Conservation (phyloP, 2,797 vertebrate genomes). For the Enteromius trimaculatus region DNA sequence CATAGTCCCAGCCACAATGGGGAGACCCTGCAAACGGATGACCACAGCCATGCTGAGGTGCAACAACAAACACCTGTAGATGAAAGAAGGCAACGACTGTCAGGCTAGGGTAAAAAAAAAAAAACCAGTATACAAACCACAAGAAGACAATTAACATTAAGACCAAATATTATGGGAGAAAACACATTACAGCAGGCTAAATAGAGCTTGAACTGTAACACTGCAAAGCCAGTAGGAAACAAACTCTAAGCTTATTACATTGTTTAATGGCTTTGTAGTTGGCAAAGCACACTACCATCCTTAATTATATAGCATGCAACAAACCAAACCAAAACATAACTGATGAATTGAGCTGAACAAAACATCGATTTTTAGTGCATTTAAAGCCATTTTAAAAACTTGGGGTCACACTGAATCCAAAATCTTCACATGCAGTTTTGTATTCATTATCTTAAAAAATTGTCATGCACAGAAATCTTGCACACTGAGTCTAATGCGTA, state of each 20-base stretch:
- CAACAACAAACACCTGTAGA: constrained; percentile 93
- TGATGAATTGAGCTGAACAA: constrained; percentile 8
- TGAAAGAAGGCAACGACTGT: constrained; percentile 95
- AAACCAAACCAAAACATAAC: neutral
- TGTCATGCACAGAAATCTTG: no score
- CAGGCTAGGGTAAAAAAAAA: constrained; percentile 80
- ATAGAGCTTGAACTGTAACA: constrained; percentile 30
- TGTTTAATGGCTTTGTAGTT: constrained; percentile 12
- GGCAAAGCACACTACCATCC: constrained; percentile 17
- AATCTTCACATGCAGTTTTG: no score
- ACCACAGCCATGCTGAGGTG: constrained; percentile 98
- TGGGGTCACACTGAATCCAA: no score
- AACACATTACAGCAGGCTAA: constrained; percentile 43
- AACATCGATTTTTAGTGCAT: neutral
- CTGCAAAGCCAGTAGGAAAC: constrained; percentile 40
- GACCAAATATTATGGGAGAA: constrained; percentile 29
- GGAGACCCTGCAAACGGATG: constrained; percentile 99
- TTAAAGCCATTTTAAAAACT: neutral
- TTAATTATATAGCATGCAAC: neutral
- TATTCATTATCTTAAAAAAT: no score
- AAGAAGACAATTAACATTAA: constrained; percentile 36
- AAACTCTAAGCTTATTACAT: constrained; percentile 12
- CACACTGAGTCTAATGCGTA: no score
- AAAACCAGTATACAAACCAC: constrained; percentile 58
- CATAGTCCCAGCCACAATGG: constrained; percentile 99